Conservation (phyloP, 2,797 vertebrate species). For the Pantherophis alleghaniensis region DNA sequence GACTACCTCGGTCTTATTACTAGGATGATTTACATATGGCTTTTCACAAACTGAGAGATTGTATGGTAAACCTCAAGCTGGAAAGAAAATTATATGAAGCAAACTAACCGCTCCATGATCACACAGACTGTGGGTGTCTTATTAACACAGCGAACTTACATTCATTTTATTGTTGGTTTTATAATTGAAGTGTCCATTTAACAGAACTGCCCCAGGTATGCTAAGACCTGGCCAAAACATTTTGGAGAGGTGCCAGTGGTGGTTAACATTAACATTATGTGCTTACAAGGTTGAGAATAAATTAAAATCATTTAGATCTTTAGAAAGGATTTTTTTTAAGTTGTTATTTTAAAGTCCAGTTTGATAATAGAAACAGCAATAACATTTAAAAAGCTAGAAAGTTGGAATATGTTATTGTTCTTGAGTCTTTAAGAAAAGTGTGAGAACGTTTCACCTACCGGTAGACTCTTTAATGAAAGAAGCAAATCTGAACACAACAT, state of each 20-base stretch:
- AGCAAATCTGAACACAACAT: not conserved
- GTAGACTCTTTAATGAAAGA: not conserved
- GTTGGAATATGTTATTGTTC: not conserved
- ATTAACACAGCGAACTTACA: not conserved
- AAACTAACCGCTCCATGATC: not conserved
- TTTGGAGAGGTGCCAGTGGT: not conserved
- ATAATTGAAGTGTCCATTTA: not conserved
- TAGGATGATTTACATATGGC: not conserved
- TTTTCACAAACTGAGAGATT: not conserved
- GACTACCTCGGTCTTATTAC: not conserved
- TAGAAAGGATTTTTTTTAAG: not conserved
- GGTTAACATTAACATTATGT: not conserved
- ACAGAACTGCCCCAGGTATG: not conserved
- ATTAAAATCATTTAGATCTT: not conserved
- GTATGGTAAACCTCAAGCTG: not conserved
- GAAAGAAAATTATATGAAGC: not conserved
- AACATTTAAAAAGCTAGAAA: not conserved
- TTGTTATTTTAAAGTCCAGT: not conserved
- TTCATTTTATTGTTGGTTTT: conserved; percentile 3
- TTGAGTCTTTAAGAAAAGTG: not conserved
- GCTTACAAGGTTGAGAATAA: not conserved
- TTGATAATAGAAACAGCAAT: not conserved
- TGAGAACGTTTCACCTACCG: not conserved
- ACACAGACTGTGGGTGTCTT: not conserved
- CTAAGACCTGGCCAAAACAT: not conserved